Percentiles rank a stretch among this genome's conserved stretches.
Conservation (phyloP, 1,140 invertebrate species). For the Drosophila dunni region DNA sequence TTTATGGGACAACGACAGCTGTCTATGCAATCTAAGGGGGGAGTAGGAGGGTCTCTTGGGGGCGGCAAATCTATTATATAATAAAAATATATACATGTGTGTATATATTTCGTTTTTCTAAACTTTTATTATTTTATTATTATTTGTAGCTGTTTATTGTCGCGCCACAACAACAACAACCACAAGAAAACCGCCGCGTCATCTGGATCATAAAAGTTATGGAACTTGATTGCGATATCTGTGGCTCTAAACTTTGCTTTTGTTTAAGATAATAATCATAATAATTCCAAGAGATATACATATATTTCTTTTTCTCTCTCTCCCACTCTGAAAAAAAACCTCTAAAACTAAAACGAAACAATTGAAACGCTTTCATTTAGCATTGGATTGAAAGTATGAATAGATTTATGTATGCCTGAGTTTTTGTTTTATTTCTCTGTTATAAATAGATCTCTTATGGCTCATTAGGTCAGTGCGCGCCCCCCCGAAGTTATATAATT, state of each 20-base stretch:
- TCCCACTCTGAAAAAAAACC: not conserved
- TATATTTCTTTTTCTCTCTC: too few species aligned
- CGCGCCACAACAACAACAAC: constrained; percentile 1
- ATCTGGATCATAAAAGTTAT: constrained; percentile 48
- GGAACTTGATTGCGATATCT: constrained; percentile 35
- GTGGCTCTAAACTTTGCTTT: constrained; percentile 40
- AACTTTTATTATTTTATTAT: constrained; percentile 72
- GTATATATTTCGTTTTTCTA: constrained; percentile 40
- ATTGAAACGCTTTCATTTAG: constrained; percentile 72
- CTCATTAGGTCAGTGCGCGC: constrained; percentile 69
- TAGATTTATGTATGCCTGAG: constrained; percentile 9
- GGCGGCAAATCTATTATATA: constrained; percentile 57
- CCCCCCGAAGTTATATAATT: constrained; percentile 71
- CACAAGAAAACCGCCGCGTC: constrained; percentile 44
- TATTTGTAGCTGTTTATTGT: constrained; percentile 60
- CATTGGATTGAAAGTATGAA: constrained; percentile 42
- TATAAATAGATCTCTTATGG: constrained; percentile 50
- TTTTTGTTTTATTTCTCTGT: constrained; percentile 16
- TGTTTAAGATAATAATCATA: constrained; percentile 36
- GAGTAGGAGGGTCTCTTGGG: constrained; percentile 8
- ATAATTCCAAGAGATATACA: constrained; percentile 27
- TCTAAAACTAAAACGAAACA: constrained; percentile 38
- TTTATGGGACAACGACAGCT: constrained; percentile 46
- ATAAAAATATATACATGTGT: constrained; percentile 34
- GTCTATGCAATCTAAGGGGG: constrained; percentile 8